A percentile compares a stretch with the other conserved stretches of the same genome.
phyloP scores from a whole-genome alignment of 2,113 vertebrate species.

The Sterna hirundo region DNA sequence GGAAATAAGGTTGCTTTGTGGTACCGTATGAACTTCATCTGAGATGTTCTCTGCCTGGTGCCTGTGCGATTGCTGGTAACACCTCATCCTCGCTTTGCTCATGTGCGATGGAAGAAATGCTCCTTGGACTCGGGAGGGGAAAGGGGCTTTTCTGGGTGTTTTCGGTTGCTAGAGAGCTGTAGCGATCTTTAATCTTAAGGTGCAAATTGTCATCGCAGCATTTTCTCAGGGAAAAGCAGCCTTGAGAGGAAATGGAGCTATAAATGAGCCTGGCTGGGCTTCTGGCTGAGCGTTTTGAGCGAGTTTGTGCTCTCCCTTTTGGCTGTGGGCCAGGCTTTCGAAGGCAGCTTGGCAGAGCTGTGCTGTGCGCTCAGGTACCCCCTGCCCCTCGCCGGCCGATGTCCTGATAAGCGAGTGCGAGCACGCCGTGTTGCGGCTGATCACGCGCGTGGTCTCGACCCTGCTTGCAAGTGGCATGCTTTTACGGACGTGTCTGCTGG shows the following conservation, averaged over 20 bases:
- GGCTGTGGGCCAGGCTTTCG: background rate
- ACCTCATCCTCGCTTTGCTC: background rate
- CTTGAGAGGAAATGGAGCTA: constrained; percentile 14
- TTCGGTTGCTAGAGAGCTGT: background rate
- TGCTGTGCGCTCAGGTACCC: background rate
- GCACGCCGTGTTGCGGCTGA: background rate
- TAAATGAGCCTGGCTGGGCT: constrained; percentile 28
- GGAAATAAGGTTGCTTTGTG: background rate
- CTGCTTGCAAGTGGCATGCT: background rate
- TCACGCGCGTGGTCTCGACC: accelerated
- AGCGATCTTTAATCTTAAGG: constrained; percentile 7
- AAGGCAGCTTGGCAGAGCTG: background rate
- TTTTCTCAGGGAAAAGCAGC: background rate
- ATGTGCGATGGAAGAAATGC: accelerated
- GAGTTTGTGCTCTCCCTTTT: background rate
- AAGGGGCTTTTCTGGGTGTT: background rate
- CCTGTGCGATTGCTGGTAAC: background rate
- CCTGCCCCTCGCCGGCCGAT: background rate
- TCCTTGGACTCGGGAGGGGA: background rate
- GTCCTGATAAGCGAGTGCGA: background rate
- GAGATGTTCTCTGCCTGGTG: background rate
- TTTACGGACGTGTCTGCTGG: background rate
- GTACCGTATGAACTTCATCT: background rate
- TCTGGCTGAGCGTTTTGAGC: background rate
- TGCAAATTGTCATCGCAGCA: background rate